These are phyloP conservation scores for Cirrhinus molitorella DNA, from an alignment of 2,797 vertebrate species.

Conservation along the genomic window DNA sequence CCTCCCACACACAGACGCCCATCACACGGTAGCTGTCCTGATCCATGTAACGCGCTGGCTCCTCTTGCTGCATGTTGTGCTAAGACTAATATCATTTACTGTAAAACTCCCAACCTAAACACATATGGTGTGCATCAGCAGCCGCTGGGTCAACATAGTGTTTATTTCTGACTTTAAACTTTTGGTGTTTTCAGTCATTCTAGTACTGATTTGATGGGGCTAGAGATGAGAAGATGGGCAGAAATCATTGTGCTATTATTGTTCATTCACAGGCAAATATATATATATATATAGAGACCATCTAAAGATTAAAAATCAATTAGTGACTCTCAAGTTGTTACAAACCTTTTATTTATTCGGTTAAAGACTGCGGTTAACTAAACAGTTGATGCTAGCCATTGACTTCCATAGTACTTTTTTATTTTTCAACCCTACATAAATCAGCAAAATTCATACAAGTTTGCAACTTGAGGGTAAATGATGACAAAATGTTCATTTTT, in stretches of 20 bases:
- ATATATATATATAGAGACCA: conserved; percentile 62
- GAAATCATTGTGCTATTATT: conserved; percentile 75
- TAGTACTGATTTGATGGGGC: conserved; percentile 67
- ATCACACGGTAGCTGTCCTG: conserved; percentile 80
- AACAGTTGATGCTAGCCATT: background rate
- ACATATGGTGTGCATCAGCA: conserved; percentile 79
- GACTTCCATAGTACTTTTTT: no score
- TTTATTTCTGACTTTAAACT: conserved; percentile 68
- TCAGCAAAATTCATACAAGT: background rate
- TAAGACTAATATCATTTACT: conserved; percentile 76
- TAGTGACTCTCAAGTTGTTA: background rate
- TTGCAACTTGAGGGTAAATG: background rate
- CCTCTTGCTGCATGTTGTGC: conserved; percentile 69
- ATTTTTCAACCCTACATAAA: no score
- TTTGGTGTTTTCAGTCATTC: conserved; percentile 75
- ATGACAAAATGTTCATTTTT: background rate
- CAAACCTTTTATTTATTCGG: background rate
- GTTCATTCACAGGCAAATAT: conserved; percentile 83
- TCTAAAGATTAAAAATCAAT: no score
- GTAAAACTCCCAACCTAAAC: conserved; percentile 70
- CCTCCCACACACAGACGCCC: conserved; percentile 73
- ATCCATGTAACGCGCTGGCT: conserved; percentile 73
- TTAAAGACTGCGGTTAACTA: background rate
- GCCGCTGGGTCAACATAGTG: conserved; percentile 58
- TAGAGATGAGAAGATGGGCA: conserved; percentile 65